Evolutionary conservation across 2,797 vertebrate genomes (phyloP), one percentile per base, ranked within the genome.

Genomic region (Fundulus diaphanus): DNA sequence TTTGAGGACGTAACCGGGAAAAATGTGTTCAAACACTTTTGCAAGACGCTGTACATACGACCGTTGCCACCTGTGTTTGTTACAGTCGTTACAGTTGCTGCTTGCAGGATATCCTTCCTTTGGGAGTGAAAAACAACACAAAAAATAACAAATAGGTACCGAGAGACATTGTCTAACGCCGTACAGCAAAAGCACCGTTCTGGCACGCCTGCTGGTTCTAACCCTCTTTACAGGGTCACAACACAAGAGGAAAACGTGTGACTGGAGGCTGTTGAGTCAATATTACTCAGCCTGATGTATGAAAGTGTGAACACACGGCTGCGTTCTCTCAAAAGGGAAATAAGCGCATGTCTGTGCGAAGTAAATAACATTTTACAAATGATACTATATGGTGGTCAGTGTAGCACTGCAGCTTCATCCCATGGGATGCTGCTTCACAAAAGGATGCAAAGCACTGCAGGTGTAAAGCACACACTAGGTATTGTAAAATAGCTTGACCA

Each of bases 81-180:
- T 52, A 69, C 70, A 78, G 75, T 59, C 66, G 40, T 81, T 73
- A 72, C n/a, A 11, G 42, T 63, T 57, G 70, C 85, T 90, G 40
- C 49, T 68, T 57, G 68, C 84, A 91, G 92, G 92, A 94, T 88
- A 87, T 93, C 92, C 92, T 91, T 86, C 84, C 78, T 90, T 77
- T 83, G 70, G 74, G 76, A 73, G 77, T 49, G 54, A 22, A 82
- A 68, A 75, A 54, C 79, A 80, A 72, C 72, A 63, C 7, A 5
- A 90, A 78, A 87, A 89, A 87, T 82, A 70, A 87, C 67, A 86
- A 82, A 85, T 76, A 88, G 85, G 84, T 82, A 84, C 76, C 76
- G 63, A 35, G 79, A 86, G 82, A 88, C 73, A 33, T 27, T 11
- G 68, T 80, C 52, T 81, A 77, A 81, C 79, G 46, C 77, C 35